Evolutionary conservation across 1,140 invertebrate genomes (phyloP).

Genomic region (Liolophura sinensis): DNA sequence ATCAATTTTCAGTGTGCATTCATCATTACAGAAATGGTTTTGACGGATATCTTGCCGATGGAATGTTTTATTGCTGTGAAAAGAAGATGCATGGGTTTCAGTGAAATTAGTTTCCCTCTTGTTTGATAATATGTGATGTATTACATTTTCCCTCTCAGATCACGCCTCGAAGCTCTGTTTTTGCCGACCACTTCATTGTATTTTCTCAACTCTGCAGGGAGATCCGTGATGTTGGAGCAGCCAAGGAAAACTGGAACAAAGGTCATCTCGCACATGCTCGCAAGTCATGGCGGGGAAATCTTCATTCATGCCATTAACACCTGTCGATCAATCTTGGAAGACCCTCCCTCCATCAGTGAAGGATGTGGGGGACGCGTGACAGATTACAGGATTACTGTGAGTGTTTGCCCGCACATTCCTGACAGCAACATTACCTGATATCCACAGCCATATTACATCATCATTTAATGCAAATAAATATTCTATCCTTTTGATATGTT

Average conservation of each 20-base stretch:
- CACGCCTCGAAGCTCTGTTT: too few species aligned
- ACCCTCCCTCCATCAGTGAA: conserved; percentile 93
- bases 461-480: too few species aligned
- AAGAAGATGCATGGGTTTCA: too few species aligned
- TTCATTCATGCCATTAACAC: conserved; percentile 92
- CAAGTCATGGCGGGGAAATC: conserved; percentile 93
- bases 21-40: too few species aligned
- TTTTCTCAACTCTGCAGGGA: conserved; percentile 33
- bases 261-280: conserved; percentile 88
- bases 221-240: conserved; percentile 93
- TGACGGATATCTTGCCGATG: too few species aligned
- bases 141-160: too few species aligned
- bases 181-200: too few species aligned
- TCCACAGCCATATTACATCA: too few species aligned
- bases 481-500: too few species aligned
- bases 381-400: conserved; percentile 74
- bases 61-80: too few species aligned
- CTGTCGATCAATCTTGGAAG: conserved; percentile 84
- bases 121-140: too few species aligned
- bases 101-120: too few species aligned
- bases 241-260: conserved; percentile 84
- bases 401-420: conserved; percentile 6
- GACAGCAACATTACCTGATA: background rate
- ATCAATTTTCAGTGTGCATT: background rate
- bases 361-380: conserved; percentile 90